Conservation (phyloP, 2,888 invertebrate species). For the Malthinus flaveolus region DNA sequence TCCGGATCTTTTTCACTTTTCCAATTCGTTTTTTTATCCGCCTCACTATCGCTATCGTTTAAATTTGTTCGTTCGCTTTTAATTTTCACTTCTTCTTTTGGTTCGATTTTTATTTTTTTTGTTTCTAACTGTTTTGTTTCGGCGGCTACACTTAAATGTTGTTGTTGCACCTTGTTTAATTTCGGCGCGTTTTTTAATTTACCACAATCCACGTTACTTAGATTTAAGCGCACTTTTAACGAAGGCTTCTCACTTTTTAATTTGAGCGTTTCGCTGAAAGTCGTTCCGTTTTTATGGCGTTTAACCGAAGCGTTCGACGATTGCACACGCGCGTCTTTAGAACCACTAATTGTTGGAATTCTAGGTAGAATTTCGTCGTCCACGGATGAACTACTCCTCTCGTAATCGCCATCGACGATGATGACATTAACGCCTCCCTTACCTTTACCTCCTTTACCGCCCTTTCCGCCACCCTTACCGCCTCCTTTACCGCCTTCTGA, state of each 20-base stretch:
- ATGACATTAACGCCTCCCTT: slow-evolving; percentile 70
- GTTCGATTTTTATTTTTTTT: slow-evolving; percentile 14
- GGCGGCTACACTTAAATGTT: slow-evolving; percentile 11
- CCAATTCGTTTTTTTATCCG: slow-evolving; percentile 25
- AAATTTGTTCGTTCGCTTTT: slow-evolving; percentile 34
- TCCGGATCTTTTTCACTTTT: slow-evolving; percentile 29
- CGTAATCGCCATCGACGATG: slow-evolving; percentile 66
- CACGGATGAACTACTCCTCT: slow-evolving; percentile 52
- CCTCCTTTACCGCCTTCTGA: slow-evolving; percentile 69
- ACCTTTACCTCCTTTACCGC: slow-evolving; percentile 64
- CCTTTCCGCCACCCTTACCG: slow-evolving; percentile 70
- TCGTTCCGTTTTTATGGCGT: not conserved
- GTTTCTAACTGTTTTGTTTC: slow-evolving; percentile 13
- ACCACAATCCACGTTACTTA: slow-evolving; percentile 54
- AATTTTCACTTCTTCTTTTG: slow-evolving; percentile 30
- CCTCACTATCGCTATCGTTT: slow-evolving; percentile 36
- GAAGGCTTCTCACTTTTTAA: slow-evolving; percentile 55
- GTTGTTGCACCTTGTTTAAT: slow-evolving; percentile 30
- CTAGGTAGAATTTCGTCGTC: slow-evolving; percentile 48
- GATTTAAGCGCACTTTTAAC: slow-evolving; percentile 38
- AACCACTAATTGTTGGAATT: slow-evolving; percentile 44
- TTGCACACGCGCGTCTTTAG: slow-evolving; percentile 20
- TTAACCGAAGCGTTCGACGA: slow-evolving; percentile 26
- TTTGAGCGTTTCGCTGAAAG: slow-evolving; percentile 37
- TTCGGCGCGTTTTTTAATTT: slow-evolving; percentile 51